Base-by-base conservation (phyloP, 2,888 invertebrate genomes). In the Horisme vitalbata region DNA sequence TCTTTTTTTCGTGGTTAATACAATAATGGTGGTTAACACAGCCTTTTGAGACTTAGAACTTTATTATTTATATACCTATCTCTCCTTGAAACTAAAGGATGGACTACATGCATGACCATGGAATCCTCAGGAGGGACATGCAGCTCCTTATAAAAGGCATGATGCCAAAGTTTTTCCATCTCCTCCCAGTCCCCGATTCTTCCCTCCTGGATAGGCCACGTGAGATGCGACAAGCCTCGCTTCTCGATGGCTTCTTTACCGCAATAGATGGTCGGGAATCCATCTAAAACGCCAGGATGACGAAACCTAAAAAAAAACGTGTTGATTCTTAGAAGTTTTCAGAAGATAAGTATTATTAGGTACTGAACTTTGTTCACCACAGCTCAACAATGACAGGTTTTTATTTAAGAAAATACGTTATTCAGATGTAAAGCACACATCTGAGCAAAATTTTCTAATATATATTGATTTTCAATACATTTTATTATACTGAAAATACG, bases 161-260 rank as follows among this genome's bases (percentile, higher is more conserved):
- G 95, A 74, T 96, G 95, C 95, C 96, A 96, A 61, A 96, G 93
- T 79, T 95, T 96, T 80, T 96, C 96, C 94, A 96, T 95, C 66
- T 96, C 96, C 59, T 95, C 94, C 96, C 96, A 96, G 77, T 96
- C 93, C 59, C 93, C 93, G 33, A 96, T 93, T 52, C 94, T 92
- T 15, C 95, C 95, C 61, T 94, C 93, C 65, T 94, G 93, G 38
- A 96, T 93, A 0, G 96, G 96, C 85, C 95, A 95, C 64, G 93
- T 93, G 3, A 93, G 84, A 0, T 90, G 83, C 0, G 92, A 81
- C 1, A 81, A 30, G 0, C 87, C 87, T 10, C 79, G 64, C 4
- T 91, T 91, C 18, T 81, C 84, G 51, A 92, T 86, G 3, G 93
- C 93, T 55, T 93, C 92, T 33, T 90, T 86, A 0, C 93, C 93